Evolutionary conservation across 2,888 invertebrate genomes (phyloP), one percentile per base, ranked within the genome.

Genomic region (Abscondita cerata): DNA sequence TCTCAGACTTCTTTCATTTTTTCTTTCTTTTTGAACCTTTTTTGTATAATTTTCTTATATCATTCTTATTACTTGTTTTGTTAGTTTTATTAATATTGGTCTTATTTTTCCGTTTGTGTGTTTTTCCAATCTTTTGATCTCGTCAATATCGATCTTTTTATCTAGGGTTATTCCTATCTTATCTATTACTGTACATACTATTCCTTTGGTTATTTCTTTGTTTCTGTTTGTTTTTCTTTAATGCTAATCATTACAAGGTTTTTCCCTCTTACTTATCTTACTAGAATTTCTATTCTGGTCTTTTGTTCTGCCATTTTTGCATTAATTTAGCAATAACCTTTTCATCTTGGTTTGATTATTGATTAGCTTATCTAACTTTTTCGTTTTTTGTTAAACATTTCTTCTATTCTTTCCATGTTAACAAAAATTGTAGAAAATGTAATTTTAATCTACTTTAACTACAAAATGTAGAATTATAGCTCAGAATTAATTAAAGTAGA

Each of bases 31-130:
- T 13, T 40, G 40, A 11, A 40, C 40, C 4, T 40, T 40, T 40
- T 40, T 40, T n/a, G 40, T 40, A n/a, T 40, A 40, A n/a, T 40
- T 40, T 47, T 47, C 19, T n/a, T 47, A 47, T 47, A 9, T 47
- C 47, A 20, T 47, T 47, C 47, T 25, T 47, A n/a, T 2, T 47
- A 25, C 25, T 47, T 16, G 19, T 25, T 25, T 47, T 25, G 20
- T 47, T 47, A 47, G 25, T 47, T 47, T 47, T 2, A 20, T 25
- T 47, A 47, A 19, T 47, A 47, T 19, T 47, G 20, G 44, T 18
- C 44, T 44, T 13, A 8, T 44, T 44, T 18, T 44, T 44, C 16
- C 44, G 44, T 11, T 15, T 16, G 11, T 44, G 44, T 15, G 18
- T 44, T 44, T 44, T 3, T 18, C 44, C 11, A 44, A 15, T 47